Base-by-base conservation (phyloP, 35 echinoderm and acorn worm genomes). In the Holothuria glaberrima region DNA sequence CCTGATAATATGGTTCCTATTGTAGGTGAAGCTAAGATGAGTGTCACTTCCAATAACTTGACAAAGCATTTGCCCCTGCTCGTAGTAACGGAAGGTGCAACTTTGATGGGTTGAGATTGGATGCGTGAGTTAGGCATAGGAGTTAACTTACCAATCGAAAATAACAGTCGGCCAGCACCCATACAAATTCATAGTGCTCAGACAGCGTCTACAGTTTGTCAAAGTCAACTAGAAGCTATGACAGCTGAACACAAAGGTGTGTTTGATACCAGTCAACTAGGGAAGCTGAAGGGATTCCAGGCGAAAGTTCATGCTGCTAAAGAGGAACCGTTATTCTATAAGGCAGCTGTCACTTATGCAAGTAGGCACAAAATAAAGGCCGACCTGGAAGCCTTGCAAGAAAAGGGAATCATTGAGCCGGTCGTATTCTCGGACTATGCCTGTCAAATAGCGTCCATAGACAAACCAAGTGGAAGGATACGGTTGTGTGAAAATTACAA, bases 401-500 rank as follows among this genome's bases (percentile, higher is more conserved):
- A 90, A 13, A 33, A 64, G 6, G 88, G 88, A 2, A 77, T 90
- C 5, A 90, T 90, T 17, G 57, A 94, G 56, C 78, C 87, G 35
- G 81, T 86, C 2, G 61, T 29, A 21, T 50, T 45, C 35, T 67
- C 88, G n/a, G 88, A 94, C 38, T 94, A 60, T 61, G 88, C 87
- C 5, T 84, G n/a, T n/a, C n/a, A n/a, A n/a, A n/a, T n/a, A 17
- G 65, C 89, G 25, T 58, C 26, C 2, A 65, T 83, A 59, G 5
- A 20, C 0, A 93, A 89, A 46, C 54, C 72, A 18, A 75, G 71
- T 94, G 86, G 75, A 12, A 86, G 46, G 16, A 58, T 87, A 19
- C 0, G 93, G 6, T 91, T 89, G 93, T n/a, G n/a, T n/a, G n/a
- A n/a, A 7, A 83, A 94, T 61, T 94, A 91, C 48, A 94, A 91